Percentiles rank a stretch among this genome's conserved stretches.
Conservation (phyloP, 64 coral and sea anemone species). For the Stichodactyla helianthus region DNA sequence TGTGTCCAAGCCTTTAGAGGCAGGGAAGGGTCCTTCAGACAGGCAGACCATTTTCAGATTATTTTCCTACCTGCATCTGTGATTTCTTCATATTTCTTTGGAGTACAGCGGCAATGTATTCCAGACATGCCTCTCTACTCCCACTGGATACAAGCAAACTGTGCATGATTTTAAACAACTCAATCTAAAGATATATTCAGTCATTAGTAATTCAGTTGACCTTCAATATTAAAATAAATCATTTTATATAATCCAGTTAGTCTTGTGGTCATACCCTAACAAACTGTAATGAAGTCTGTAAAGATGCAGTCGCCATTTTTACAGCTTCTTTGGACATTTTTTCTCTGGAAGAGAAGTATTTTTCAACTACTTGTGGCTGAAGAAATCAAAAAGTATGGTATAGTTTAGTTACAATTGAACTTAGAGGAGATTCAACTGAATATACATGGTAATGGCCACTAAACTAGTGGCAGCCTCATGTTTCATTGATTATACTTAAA, state of each 20-base stretch:
- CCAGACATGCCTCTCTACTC: constrained; percentile 75
- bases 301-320: constrained; percentile 55
- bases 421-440: neutral
- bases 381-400: neutral
- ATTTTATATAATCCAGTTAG: too few species aligned
- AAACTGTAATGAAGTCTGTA: constrained; percentile 58
- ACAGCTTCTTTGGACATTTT: constrained; percentile 70
- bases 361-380: constrained; percentile 77
- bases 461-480: too few species aligned
- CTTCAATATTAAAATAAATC: too few species aligned
- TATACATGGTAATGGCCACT: too few species aligned
- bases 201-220: neutral
- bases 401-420: neutral
- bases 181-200: constrained; percentile 41
- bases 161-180: constrained; percentile 87
- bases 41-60: neutral
- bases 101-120: constrained; percentile 73
- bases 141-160: constrained; percentile 82
- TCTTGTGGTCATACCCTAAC: constrained; percentile 62
- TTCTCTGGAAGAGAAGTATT: constrained; percentile 62
- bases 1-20: too few species aligned
- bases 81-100: constrained; percentile 77
- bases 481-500: too few species aligned
- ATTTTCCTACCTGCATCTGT: constrained; percentile 71
- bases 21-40: neutral